phyloP scores from a whole-genome alignment of 2,113 vertebrate genomes.

The Prietella phreatophila region DNA sequence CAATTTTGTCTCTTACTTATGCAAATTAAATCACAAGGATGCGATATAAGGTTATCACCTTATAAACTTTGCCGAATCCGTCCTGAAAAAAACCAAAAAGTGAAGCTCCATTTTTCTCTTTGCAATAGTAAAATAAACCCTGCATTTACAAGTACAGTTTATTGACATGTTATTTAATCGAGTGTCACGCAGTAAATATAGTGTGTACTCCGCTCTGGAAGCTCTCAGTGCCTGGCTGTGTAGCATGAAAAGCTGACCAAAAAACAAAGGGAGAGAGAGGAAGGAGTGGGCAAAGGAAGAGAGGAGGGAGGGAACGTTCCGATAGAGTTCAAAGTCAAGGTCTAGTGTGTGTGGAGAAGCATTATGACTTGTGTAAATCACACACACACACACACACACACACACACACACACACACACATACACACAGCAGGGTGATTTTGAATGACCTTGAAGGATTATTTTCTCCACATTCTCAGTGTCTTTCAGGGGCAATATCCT shows the following conservation, averaged over 20 bases:
- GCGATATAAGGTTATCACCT: neutral
- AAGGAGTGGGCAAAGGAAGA: constrained; percentile 9
- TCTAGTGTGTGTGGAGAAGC: neutral
- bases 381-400: constrained; percentile 30
- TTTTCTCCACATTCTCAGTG: neutral
- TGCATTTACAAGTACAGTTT: neutral
- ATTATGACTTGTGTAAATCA: constrained; percentile 15
- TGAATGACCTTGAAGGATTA: constrained; percentile 25
- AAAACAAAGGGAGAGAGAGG: neutral
- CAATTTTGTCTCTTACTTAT: neutral
- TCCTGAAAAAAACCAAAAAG: neutral
- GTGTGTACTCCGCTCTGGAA: neutral
- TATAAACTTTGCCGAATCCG: neutral
- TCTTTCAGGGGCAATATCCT: neutral
- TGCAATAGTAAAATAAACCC: neutral
- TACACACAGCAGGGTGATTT: constrained; percentile 16
- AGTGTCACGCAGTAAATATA: neutral
- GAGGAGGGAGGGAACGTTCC: neutral
- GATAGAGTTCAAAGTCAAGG: constrained; percentile 17
- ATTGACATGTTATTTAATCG: neutral
- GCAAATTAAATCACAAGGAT: neutral
- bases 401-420: constrained; percentile 28
- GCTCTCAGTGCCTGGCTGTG: neutral
- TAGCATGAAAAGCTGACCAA: neutral
- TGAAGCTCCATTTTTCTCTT: neutral